A percentile compares a stretch with the other conserved stretches of the same genome.
Conservation (phyloP, 2,888 invertebrate species). For the Chloroclystis v-ata region DNA sequence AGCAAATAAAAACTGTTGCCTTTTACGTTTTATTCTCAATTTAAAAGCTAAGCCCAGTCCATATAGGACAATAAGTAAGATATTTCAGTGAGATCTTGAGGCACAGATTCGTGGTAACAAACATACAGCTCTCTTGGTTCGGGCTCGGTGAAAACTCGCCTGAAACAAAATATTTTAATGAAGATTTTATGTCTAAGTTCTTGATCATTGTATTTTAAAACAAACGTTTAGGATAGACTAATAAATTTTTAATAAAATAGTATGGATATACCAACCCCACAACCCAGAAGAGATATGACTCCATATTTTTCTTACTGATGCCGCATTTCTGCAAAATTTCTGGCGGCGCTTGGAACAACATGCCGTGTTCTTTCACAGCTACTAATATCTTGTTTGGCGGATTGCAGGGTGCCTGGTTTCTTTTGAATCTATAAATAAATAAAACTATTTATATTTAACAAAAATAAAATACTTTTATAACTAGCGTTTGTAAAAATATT, state of each 20-base stretch:
- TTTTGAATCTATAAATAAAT: slow-evolving; percentile 65
- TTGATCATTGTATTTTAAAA: too few relatives aligned
- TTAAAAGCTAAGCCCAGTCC: too few relatives aligned
- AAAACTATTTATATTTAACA: too few relatives aligned
- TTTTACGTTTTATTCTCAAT: too few relatives aligned
- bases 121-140: slow-evolving; percentile 89
- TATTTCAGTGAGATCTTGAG: slow-evolving; percentile 93
- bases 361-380: slow-evolving; percentile 90
- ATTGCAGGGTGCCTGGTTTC: slow-evolving; percentile 75
- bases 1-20: too few relatives aligned
- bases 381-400: slow-evolving; percentile 85
- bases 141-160: slow-evolving; percentile 86
- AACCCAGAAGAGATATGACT: slow-evolving; percentile 85
- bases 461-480: too few relatives aligned
- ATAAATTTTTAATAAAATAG: too few relatives aligned
- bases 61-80: slow-evolving; percentile 85
- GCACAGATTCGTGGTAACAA: slow-evolving; percentile 90
- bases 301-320: slow-evolving; percentile 53
- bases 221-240: too few relatives aligned
- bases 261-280: slow-evolving; percentile 80
- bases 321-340: slow-evolving; percentile 59
- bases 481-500: too few relatives aligned
- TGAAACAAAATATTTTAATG: slow-evolving; percentile 52
- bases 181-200: too few relatives aligned
- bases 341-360: slow-evolving; percentile 82